Evolutionary conservation across 2,113 vertebrate genomes (phyloP), one percentile per base, ranked within the genome.

Genomic region (Xiphorhynchus elegans): DNA sequence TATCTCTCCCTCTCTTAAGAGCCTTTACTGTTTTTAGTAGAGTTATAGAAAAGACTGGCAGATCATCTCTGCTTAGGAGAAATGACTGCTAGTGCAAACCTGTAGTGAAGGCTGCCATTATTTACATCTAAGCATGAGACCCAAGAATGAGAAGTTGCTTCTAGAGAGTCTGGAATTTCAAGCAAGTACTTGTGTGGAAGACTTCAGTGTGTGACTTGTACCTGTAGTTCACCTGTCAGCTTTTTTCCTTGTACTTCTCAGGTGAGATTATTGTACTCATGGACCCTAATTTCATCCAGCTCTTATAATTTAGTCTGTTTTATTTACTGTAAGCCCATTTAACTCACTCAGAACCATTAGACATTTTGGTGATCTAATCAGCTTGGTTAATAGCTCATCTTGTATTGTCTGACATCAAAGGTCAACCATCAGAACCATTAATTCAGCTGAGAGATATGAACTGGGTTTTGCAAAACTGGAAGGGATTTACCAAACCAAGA

Each of bases 341-440:
- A 80, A 67, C 31, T 84, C 39, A 33, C 44, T 69, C 10, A 55
- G 46, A 76, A 78, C n/a, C 89, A 89, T 63, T 78, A 60, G 62
- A 73, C 28, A n/a, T 72, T 78, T 10, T 66, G 23, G 42, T 95
- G 40, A 72, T 97, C 21, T 62, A 46, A 75, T 72, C 90, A 67
- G n/a, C 39, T 80, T 76, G 44, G 17, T 79, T 31, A 89, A 4
- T 84, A 73, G 20, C 53, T 98, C 72, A 60, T 90, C 89, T 93
- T 95, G 89, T 88, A 19, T 91, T 93, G 70, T 74, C 56, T 88
- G 75, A 50, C 72, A 92, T 94, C 77, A 74, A 46, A 79, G 35
- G 26, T 91, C 60, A 95, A 55, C 44, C 68, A 91, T 97, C 94
- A 95, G 93, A 97, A 94, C 85, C 91, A 82, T 95, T 89, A 63